phyloP scores from a whole-genome alignment of 92 coral and sea anemone genomes.

The Palythoa grandiflora region DNA sequence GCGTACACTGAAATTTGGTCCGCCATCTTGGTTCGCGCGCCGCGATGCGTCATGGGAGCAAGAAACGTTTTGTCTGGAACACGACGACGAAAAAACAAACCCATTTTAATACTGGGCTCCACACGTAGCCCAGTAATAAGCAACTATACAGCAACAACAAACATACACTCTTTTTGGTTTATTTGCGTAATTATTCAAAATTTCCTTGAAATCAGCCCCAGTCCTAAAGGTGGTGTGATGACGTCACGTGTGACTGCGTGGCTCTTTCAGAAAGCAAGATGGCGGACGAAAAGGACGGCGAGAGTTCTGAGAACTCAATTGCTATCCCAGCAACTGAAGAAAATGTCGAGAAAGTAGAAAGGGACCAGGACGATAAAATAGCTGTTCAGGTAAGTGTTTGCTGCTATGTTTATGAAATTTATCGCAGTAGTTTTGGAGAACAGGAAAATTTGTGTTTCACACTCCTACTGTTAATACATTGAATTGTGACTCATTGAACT shows the following conservation, averaged over 20 bases:
- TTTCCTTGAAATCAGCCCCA: conserved; percentile 5
- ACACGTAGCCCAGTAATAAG: too few relatives aligned
- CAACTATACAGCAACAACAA: too few relatives aligned
- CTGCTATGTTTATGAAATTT: neutral
- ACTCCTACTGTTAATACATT: neutral
- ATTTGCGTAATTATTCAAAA: too few relatives aligned
- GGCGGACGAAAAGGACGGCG: conserved; percentile 86
- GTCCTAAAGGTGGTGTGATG: conserved; percentile 49
- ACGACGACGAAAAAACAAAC: too few relatives aligned
- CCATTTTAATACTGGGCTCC: too few relatives aligned
- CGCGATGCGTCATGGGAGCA: too few relatives aligned
- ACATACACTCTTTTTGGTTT: too few relatives aligned
- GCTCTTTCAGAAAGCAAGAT: conserved; percentile 85
- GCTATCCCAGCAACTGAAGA: conserved; percentile 29
- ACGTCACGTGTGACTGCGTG: conserved; percentile 98
- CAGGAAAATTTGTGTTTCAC: neutral
- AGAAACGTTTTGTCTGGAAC: too few relatives aligned
- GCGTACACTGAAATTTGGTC: too few relatives aligned
- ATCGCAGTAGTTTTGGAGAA: neutral
- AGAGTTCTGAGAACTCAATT: neutral
- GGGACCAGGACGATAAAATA: neutral
- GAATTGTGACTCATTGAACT: neutral
- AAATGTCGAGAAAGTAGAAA: conserved; percentile 37
- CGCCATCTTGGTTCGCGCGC: too few relatives aligned
- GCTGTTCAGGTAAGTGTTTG: conserved; percentile 36